Conservation (phyloP, 2,113 vertebrate genomes). For the Grammomys surdaster region DNA sequence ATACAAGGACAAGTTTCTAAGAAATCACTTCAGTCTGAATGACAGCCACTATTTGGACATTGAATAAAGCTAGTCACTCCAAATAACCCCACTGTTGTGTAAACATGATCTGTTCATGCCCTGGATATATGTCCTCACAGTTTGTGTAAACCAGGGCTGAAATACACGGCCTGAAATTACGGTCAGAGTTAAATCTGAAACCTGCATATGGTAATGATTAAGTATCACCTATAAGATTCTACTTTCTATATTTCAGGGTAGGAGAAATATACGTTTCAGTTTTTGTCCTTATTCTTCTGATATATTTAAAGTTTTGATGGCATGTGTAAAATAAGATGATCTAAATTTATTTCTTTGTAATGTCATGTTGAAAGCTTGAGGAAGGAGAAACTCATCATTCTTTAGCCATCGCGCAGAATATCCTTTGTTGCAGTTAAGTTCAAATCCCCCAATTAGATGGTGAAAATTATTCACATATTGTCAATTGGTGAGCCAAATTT, state of each 20-base stretch:
- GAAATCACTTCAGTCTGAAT: slow-evolving; percentile 12
- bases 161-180: slow-evolving; percentile 78
- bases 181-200: slow-evolving; percentile 72
- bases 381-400: neutral
- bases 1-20: slow-evolving; percentile 1
- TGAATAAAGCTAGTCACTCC: slow-evolving; percentile 37
- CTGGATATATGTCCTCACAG: slow-evolving; percentile 64
- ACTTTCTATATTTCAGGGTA: neutral
- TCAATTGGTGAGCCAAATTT: slow-evolving; percentile 24
- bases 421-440: neutral
- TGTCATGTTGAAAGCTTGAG: neutral
- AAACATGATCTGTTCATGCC: slow-evolving; percentile 74
- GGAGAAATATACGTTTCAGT: neutral
- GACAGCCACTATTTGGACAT: slow-evolving; percentile 38
- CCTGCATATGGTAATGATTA: slow-evolving; percentile 46
- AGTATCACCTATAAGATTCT: neutral
- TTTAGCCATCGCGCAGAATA: neutral
- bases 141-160: slow-evolving; percentile 71
- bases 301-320: slow-evolving; percentile 13
- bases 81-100: slow-evolving; percentile 70
- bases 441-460: neutral
- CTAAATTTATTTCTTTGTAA: slow-evolving; percentile 5
- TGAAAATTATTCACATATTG: neutral
- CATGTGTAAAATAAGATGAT: neutral
- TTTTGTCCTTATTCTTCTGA: slow-evolving; percentile 1